These are phyloP conservation scores for Fundulus diaphanus DNA, from an alignment of 2,797 vertebrate genomes.

Conservation along the genomic window DNA sequence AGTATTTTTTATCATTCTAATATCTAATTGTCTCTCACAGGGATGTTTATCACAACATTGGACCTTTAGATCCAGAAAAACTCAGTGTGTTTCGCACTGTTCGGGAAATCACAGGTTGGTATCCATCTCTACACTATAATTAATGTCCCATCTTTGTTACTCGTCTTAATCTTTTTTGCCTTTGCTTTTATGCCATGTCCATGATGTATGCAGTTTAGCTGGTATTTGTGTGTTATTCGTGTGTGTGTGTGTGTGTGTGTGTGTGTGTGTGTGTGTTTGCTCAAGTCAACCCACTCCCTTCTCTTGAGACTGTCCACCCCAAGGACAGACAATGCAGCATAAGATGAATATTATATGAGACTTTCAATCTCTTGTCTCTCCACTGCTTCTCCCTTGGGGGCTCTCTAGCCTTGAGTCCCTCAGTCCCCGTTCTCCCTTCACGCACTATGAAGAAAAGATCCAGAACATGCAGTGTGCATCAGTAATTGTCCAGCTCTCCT, in stretches of 20 bases:
- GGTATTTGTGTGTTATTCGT: constrained; percentile 18
- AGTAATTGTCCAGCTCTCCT: constrained; percentile 60
- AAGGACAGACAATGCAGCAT: constrained; percentile 68
- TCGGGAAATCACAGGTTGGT: constrained; percentile 94
- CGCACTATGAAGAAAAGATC: constrained; percentile 71
- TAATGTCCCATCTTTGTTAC: neutral
- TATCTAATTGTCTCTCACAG: constrained; percentile 69
- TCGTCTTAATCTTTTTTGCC: neutral
- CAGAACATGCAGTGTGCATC: constrained; percentile 66
- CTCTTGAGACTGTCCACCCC: constrained; percentile 54
- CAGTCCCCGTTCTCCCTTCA: constrained; percentile 67
- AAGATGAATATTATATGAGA: constrained; percentile 79
- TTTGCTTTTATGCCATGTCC: neutral
- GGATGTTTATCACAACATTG: constrained; percentile 94
- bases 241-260: constrained; percentile 29
- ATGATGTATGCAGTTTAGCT: constrained; percentile 3
- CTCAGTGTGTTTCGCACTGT: constrained; percentile 94
- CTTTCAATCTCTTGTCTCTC: constrained; percentile 69
- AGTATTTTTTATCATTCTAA: constrained; percentile 1
- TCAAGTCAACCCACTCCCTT: constrained; percentile 14
- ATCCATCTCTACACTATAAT: neutral
- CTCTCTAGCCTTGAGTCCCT: constrained; percentile 67
- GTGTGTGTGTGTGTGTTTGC: constrained; percentile 19
- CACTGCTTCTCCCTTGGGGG: constrained; percentile 59
- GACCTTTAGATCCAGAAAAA: constrained; percentile 95